phyloP scores from a whole-genome alignment of 2,797 vertebrate species.

The Cossypha niveicapilla region DNA sequence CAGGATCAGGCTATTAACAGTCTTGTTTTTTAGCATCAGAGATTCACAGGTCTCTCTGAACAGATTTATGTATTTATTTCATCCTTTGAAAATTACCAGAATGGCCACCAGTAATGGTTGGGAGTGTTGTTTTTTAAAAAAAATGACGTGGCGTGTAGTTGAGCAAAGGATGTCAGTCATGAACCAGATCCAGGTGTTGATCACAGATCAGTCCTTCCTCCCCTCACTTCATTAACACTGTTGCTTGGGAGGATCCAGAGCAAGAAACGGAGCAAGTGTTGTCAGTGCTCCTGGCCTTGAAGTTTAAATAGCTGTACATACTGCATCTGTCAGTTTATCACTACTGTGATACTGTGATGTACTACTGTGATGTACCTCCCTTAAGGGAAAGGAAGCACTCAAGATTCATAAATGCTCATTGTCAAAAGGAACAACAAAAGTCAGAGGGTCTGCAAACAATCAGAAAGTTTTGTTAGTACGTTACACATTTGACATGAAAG shows the following conservation, averaged over 20 bases:
- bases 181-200: not conserved
- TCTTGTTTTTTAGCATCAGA: not conserved
- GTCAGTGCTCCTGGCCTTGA: not conserved
- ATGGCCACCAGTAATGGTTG: not conserved
- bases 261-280: not conserved
- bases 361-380: not conserved
- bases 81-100: not conserved
- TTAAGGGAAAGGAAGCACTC: not conserved
- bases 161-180: not conserved
- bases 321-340: not conserved
- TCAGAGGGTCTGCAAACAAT: not conserved
- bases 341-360: not conserved
- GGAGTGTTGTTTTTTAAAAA: not conserved
- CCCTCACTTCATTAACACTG: not conserved
- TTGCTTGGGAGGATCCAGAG: not conserved
- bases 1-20: not conserved
- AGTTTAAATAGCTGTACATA: not conserved
- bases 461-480: not conserved
- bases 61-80: not conserved
- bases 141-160: not conserved
- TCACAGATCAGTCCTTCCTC: not conserved
- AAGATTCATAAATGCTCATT: not conserved
- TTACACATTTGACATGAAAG: not conserved
- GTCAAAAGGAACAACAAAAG: not conserved
- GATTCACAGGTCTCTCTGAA: not conserved